Evolutionary conservation across 2,888 invertebrate species (phyloP), one percentile per base, ranked within the genome.

Genomic region (Metalampra italica): DNA sequence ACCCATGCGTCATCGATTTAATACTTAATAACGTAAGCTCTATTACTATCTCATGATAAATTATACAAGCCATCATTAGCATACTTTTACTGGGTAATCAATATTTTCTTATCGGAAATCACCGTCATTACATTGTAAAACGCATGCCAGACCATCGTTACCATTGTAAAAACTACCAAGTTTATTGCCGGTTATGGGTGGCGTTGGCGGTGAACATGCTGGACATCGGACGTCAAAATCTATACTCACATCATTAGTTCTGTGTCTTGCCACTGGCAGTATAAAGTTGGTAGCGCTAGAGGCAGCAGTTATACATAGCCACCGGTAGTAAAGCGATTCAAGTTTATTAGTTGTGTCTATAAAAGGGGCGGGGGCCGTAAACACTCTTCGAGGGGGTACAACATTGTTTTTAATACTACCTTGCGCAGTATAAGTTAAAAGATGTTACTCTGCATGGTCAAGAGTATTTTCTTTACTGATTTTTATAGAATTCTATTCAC

Each of bases 281-380:
- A 36, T n/a, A 36, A 36, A 36, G 36, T n/a, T 36, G 36, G 36
- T 36, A n/a, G 36, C 36, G 39, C 14, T 39, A 9, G 36, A 9
- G 11, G 44, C 44, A 45, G 36, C 32, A 34, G 14, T 45, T 15
- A 36, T 40, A 29, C 46, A 32, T 32, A 15, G 37, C 41, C 37
- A 42, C 29, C 22, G 43, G 69, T 64, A 63, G 72, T 78, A 78
- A 76, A 78, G 68, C 80, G 78, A 81, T 78, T 76, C 70, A 63
- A 75, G 73, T 85, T 84, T 86, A 88, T 83, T 84, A 83, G 77
- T 82, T 75, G 74, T 75, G 79, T 72, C 79, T 75, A 82, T 85
- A 86, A 82, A 82, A 75, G 78, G 78, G 78, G 74, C 75, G 70
- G 70, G 70, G 68, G 72, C 71, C 68, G 71, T 81, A 83, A 83